Conservation (phyloP, 2,797 vertebrate genomes). For the Huso huso region DNA sequence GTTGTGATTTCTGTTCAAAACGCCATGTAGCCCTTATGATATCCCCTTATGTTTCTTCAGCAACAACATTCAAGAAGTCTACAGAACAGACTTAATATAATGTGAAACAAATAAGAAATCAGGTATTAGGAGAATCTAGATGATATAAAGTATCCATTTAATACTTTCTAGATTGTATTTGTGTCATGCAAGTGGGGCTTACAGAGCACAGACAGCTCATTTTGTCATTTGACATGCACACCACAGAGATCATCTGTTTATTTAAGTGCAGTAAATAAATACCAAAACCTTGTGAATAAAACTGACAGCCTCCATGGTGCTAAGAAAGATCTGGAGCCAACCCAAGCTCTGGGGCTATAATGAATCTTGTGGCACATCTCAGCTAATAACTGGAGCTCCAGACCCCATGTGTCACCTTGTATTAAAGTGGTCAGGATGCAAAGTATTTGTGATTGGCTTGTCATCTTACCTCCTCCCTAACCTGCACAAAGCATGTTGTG, state of each 20-base stretch:
- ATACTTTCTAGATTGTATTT: too few relatives aligned
- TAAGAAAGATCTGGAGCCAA: neutral
- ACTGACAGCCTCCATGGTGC: neutral
- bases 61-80: too few relatives aligned
- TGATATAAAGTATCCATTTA: too few relatives aligned
- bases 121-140: too few relatives aligned
- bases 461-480: constrained; percentile 34
- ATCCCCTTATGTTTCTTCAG: too few relatives aligned
- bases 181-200: too few relatives aligned
- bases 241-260: neutral
- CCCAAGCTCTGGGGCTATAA: neutral
- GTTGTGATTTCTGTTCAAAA: neutral
- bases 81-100: too few relatives aligned
- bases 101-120: too few relatives aligned
- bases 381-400: constrained; percentile 4
- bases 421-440: constrained; percentile 33
- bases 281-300: neutral
- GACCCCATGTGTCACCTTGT: constrained; percentile 24
- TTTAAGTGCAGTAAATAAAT: neutral
- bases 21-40: too few relatives aligned
- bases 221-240: too few relatives aligned
- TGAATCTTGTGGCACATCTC: constrained; percentile 2
- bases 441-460: constrained; percentile 36
- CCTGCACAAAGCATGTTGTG: constrained; percentile 29
- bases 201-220: too few relatives aligned